These are phyloP conservation scores for Operophtera brumata DNA, from an alignment of 2,888 invertebrate species.

Conservation along the genomic window DNA sequence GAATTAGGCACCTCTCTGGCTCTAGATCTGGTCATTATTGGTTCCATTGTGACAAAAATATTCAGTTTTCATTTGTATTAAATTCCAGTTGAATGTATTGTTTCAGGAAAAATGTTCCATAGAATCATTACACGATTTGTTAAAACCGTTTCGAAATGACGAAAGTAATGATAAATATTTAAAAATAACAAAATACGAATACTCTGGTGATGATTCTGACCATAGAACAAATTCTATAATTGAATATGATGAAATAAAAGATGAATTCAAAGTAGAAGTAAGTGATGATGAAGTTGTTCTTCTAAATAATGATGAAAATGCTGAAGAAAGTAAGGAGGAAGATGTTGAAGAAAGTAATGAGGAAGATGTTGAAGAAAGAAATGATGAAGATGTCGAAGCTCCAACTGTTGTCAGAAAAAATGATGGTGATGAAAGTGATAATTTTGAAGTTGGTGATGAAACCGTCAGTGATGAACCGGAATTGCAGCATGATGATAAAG, in stretches of 20 bases:
- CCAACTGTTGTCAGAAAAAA: not conserved
- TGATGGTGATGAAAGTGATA: not conserved
- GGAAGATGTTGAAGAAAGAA: not conserved
- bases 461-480: not conserved
- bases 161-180: not conserved
- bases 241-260: conserved; percentile 4
- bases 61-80: no score
- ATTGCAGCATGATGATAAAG: not conserved
- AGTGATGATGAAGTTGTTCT: not conserved
- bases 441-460: not conserved
- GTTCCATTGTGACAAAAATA: no score
- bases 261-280: conserved; percentile 6
- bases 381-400: not conserved
- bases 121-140: conserved; percentile 1
- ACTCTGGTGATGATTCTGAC: not conserved
- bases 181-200: conserved; percentile 6
- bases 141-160: not conserved
- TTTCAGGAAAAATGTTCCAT: conserved; percentile 8
- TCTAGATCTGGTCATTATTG: no score
- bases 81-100: not conserved
- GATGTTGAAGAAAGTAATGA: not conserved
- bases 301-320: no score
- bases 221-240: not conserved
- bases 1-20: no score
- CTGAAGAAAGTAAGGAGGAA: not conserved